phyloP scores from a whole-genome alignment of 1,140 invertebrate genomes.

The Scaptomyza graminum region DNA sequence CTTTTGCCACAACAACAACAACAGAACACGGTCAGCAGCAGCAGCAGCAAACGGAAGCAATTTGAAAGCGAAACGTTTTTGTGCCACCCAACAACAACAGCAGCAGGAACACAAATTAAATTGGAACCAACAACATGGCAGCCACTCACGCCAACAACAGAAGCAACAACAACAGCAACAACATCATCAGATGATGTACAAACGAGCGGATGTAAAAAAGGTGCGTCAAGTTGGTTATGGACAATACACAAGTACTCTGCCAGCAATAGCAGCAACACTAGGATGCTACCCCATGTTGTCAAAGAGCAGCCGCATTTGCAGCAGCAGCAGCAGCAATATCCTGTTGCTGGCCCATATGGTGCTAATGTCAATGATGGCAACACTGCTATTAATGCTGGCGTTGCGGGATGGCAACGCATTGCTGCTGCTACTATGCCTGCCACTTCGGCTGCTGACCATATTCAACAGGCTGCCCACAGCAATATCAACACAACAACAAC shows the following conservation, averaged over 20 bases:
- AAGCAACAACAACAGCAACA: slow-evolving; percentile 25
- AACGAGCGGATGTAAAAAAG: slow-evolving; percentile 54
- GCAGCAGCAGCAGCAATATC: slow-evolving; percentile 56
- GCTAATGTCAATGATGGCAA: slow-evolving; percentile 40
- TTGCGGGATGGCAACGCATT: slow-evolving; percentile 36
- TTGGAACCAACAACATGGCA: slow-evolving; percentile 58
- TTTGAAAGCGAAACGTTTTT: slow-evolving; percentile 66
- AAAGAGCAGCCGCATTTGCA: slow-evolving; percentile 23
- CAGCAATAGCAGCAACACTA: slow-evolving; percentile 33
- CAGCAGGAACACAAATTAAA: slow-evolving; percentile 15
- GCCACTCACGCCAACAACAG: slow-evolving; percentile 39
- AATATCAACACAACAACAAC: slow-evolving; percentile 20
- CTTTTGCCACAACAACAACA: slow-evolving; percentile 65
- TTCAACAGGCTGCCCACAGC: slow-evolving; percentile 36
- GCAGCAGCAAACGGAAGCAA: slow-evolving; percentile 62
- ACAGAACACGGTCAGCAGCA: slow-evolving; percentile 42
- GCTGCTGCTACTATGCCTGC: slow-evolving; percentile 44
- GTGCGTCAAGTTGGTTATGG: slow-evolving; percentile 55
- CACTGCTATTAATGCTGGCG: slow-evolving; percentile 31
- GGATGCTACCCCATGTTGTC: slow-evolving; percentile 42
- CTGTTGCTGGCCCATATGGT: slow-evolving; percentile 39
- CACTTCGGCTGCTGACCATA: slow-evolving; percentile 57
- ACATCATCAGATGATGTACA: slow-evolving; percentile 63
- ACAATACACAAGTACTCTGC: slow-evolving; percentile 64
- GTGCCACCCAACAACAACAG: slow-evolving; percentile 61